Base-by-base conservation (phyloP, 2,797 vertebrate genomes). In the Macroramphosus scolopax region DNA sequence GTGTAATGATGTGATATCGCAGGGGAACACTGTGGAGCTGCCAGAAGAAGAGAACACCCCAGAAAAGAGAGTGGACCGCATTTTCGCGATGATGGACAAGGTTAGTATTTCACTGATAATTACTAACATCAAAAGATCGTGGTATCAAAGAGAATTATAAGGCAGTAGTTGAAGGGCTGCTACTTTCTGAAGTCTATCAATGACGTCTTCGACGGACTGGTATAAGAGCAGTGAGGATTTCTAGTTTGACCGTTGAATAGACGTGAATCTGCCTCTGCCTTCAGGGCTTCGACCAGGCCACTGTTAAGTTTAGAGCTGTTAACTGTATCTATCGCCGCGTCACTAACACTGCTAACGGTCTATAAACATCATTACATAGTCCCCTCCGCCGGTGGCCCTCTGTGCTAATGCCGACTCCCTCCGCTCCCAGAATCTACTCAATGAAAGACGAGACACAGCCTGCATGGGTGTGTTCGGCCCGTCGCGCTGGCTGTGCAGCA, bases 71-170 rank as follows among this genome's bases (percentile, higher is more conserved):
- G 97, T 99, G 55, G 96, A 98, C 65, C 92, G 97, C 61, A 99
- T 99, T 81, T 99, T 99, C 33, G 93, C 95, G 50, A 97, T 98
- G 95, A 99, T 99, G 97, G 97, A 98, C 84, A 99, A 98, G 92
- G 97, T 98, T 9, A 2, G n/a, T n/a, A n/a, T n/a, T n/a, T n/a
- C n/a, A n/a, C n/a, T n/a, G n/a, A n/a, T n/a, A n/a, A n/a, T n/a
- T n/a, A n/a, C n/a, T n/a, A n/a, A n/a, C n/a, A n/a, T n/a, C n/a
- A n/a, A n/a, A n/a, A n/a, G n/a, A n/a, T n/a, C n/a, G n/a, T n/a
- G n/a, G n/a, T n/a, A n/a, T n/a, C n/a, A n/a, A n/a, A n/a, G n/a
- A n/a, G n/a, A n/a, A n/a, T n/a, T n/a, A n/a, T n/a, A 22, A 28
- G 31, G 17, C 11, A 30, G 9, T 33, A 30, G 35, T 28, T 44